Percentiles rank a stretch among this genome's conserved stretches.
Conservation (phyloP, 2,113 vertebrate species). For the Fulmarus glacialis region DNA sequence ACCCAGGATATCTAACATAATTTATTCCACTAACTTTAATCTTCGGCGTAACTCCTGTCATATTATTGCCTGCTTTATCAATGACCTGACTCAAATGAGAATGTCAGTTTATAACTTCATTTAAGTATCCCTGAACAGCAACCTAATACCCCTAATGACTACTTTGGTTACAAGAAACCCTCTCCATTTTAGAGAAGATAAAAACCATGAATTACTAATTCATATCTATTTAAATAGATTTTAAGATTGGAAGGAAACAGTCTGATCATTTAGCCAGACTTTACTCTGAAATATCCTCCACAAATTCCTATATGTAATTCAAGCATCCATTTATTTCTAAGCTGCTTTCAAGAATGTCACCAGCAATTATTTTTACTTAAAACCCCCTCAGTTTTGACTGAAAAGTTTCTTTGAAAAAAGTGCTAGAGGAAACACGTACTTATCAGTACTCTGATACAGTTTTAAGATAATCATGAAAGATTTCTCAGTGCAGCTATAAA, state of each 20-base stretch:
- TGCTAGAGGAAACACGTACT: neutral
- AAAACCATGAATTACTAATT: neutral
- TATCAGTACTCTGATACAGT: neutral
- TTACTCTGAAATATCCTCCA: neutral
- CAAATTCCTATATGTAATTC: neutral
- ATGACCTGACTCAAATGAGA: neutral
- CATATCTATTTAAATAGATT: neutral
- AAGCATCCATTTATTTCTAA: conserved; percentile 10
- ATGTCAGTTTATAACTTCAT: neutral
- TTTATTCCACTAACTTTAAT: neutral
- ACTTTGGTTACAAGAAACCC: neutral
- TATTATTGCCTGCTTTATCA: neutral
- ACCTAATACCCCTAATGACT: neutral
- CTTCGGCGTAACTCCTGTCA: neutral
- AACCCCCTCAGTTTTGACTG: neutral
- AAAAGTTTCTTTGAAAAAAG: neutral
- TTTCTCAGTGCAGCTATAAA: neutral
- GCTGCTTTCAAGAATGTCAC: neutral
- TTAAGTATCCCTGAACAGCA: neutral
- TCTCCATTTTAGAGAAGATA: neutral
- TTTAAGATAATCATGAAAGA: neutral
- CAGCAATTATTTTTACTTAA: neutral
- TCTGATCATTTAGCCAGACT: neutral
- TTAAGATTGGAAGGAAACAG: neutral
- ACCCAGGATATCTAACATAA: neutral